These are phyloP conservation scores for Nomada fucata DNA, from an alignment of 2,888 invertebrate genomes.

Conservation along the genomic window DNA sequence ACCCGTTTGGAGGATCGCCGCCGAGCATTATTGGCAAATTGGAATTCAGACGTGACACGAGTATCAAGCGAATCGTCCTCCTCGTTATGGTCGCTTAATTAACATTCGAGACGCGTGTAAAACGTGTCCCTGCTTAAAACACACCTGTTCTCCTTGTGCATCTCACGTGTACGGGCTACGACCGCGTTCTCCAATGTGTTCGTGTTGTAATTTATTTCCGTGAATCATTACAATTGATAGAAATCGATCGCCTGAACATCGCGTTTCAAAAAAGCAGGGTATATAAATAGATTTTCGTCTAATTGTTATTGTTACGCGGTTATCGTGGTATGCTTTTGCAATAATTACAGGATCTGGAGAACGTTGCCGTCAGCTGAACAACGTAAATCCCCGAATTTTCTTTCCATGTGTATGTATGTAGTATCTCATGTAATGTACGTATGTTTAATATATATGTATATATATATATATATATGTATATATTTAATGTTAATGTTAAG, in stretches of 20 bases:
- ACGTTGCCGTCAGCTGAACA: constrained; percentile 17
- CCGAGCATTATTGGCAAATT: constrained; percentile 50
- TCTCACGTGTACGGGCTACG: constrained; percentile 13
- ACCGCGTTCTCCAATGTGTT: constrained; percentile 24
- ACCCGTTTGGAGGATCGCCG: constrained; percentile 48
- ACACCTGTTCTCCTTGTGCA: constrained; percentile 1
- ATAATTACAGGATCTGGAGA: constrained; percentile 7
- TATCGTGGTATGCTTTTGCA: background rate
- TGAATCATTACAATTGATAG: background rate
- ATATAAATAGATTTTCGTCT: background rate
- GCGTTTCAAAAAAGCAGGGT: background rate
- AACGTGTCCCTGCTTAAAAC: constrained; percentile 27
- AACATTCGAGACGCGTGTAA: constrained; percentile 42
- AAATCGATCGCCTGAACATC: too few species aligned
- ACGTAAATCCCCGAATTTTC: constrained; percentile 21
- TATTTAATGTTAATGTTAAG: constrained; percentile 54
- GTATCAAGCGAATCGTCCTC: constrained; percentile 42
- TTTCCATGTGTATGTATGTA: constrained; percentile 41
- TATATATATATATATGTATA: constrained; percentile 40
- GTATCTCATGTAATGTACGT: constrained; percentile 38
- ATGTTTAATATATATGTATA: constrained; percentile 48
- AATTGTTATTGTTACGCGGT: background rate
- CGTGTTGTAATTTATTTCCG: constrained; percentile 13
- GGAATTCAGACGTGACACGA: constrained; percentile 42
- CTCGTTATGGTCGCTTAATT: constrained; percentile 59